phyloP scores from a whole-genome alignment of 2,888 invertebrate species.

The Rhorus exstirpatorius region DNA sequence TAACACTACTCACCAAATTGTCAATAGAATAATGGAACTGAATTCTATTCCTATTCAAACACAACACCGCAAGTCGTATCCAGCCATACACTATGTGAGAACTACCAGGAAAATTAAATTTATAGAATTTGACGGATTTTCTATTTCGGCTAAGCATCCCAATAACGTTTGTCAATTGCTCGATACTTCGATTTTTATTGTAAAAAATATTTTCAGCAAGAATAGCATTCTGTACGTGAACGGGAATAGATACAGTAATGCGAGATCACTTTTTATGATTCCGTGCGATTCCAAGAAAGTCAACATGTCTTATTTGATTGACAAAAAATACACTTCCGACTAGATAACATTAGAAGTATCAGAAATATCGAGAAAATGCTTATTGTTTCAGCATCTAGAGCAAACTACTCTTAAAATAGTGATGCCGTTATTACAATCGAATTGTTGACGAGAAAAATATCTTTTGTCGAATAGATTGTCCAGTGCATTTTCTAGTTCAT shows the following conservation, averaged over 20 bases:
- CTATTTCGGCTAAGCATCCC: constrained; percentile 50
- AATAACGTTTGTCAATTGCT: constrained; percentile 58
- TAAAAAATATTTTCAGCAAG: constrained; percentile 39
- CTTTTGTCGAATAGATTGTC: constrained; percentile 18
- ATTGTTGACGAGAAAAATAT: constrained; percentile 41
- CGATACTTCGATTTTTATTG: constrained; percentile 50
- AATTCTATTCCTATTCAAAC: constrained; percentile 53
- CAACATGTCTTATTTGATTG: constrained; percentile 23
- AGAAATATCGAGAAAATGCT: constrained; percentile 50
- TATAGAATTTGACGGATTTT: constrained; percentile 61
- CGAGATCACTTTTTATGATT: constrained; percentile 43
- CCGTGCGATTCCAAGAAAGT: constrained; percentile 62
- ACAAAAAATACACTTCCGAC: constrained; percentile 31
- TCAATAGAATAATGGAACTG: constrained; percentile 66
- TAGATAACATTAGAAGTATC: constrained; percentile 35
- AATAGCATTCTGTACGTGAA: constrained; percentile 24
- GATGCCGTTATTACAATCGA: constrained; percentile 39
- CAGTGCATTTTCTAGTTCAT: constrained; percentile 18
- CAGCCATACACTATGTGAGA: constrained; percentile 37
- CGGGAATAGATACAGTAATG: constrained; percentile 40
- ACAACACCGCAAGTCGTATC: constrained; percentile 33
- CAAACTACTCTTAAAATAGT: constrained; percentile 41
- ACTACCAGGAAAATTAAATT: constrained; percentile 27
- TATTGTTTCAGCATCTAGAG: constrained; percentile 20
- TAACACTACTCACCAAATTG: constrained; percentile 71